A percentile compares a stretch with the other conserved stretches of the same genome.
phyloP scores from a whole-genome alignment of 1,140 invertebrate species.

The Stegodyphus dumicola region DNA sequence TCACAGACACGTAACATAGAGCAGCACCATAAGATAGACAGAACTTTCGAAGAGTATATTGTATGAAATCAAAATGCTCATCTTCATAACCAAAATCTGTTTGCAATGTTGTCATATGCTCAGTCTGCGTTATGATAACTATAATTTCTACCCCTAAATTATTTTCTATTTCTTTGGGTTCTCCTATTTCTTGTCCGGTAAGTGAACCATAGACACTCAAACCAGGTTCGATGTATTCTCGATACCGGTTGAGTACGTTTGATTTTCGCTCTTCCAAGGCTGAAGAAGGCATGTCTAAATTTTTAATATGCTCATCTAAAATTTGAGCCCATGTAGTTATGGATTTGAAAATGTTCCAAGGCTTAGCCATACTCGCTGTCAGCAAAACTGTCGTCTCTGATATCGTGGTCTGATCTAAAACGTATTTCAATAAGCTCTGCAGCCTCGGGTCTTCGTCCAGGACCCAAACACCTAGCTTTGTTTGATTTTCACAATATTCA shows the following conservation, averaged over 20 bases:
- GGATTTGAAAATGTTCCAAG: conserved; percentile 94
- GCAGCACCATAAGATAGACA: conserved; percentile 92
- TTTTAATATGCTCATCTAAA: conserved; percentile 92
- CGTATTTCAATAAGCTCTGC: conserved; percentile 90
- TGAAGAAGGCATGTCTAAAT: conserved; percentile 81
- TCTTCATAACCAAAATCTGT: conserved; percentile 91
- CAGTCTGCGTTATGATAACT: conserved; percentile 94
- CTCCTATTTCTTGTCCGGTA: not conserved
- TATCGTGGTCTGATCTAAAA: conserved; percentile 89
- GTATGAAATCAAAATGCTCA: conserved; percentile 99
- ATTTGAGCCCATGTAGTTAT: conserved; percentile 91
- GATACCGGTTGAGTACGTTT: conserved; percentile 12
- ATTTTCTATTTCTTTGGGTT: conserved; percentile 9
- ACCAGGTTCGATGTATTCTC: conserved; percentile 24
- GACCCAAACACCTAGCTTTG: conserved; percentile 68
- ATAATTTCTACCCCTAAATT: conserved; percentile 94
- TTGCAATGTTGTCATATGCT: conserved; percentile 95
- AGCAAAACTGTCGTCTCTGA: conserved; percentile 92
- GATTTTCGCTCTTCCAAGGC: conserved; percentile 71
- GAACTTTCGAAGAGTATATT: conserved; percentile 96
- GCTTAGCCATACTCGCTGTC: conserved; percentile 95
- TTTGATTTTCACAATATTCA: conserved; percentile 78
- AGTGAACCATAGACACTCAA: conserved; percentile 40
- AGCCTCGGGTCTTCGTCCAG: conserved; percentile 95
- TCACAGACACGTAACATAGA: conserved; percentile 97